Evolutionary conservation across 1,140 invertebrate genomes (phyloP).

Genomic region (Cecropterus lyciades): DNA sequence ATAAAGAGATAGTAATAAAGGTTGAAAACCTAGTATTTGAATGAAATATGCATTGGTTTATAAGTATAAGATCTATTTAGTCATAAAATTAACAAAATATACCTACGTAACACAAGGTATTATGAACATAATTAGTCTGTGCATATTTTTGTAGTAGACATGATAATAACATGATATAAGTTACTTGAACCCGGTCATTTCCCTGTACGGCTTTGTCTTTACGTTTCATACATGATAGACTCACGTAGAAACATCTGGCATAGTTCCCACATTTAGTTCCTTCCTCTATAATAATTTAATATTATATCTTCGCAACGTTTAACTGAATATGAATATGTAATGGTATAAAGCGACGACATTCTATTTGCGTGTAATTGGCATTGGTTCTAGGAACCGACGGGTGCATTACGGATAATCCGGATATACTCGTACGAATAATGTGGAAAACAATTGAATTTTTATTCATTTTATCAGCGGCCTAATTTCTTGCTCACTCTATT

Average conservation of each 20-base stretch:
- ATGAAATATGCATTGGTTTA: no score
- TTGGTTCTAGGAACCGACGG: slow-evolving; percentile 5
- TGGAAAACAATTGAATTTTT: slow-evolving; percentile 27
- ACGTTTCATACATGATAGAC: slow-evolving; percentile 40
- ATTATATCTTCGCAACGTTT: slow-evolving; percentile 2
- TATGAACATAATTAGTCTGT: no score
- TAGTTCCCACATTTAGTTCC: slow-evolving; percentile 48
- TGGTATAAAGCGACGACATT: neutral
- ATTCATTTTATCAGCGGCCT: slow-evolving; percentile 40
- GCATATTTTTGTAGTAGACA: neutral
- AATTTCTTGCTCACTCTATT: slow-evolving; percentile 46
- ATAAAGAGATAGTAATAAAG: no score
- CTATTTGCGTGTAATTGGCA: slow-evolving; percentile 2
- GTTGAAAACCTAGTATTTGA: no score
- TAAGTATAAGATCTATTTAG: no score
- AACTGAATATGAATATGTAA: slow-evolving; percentile 23
- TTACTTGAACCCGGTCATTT: slow-evolving; percentile 1
- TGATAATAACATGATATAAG: neutral
- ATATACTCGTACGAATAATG: neutral
- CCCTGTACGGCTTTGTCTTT: slow-evolving; percentile 30
- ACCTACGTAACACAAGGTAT: no score
- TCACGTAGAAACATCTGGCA: slow-evolving; percentile 41
- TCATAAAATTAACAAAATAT: no score
- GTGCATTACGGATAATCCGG: neutral
- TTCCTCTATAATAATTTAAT: slow-evolving; percentile 21